Base-by-base conservation (phyloP, 2,888 invertebrate species). In the Spialia ferax region DNA sequence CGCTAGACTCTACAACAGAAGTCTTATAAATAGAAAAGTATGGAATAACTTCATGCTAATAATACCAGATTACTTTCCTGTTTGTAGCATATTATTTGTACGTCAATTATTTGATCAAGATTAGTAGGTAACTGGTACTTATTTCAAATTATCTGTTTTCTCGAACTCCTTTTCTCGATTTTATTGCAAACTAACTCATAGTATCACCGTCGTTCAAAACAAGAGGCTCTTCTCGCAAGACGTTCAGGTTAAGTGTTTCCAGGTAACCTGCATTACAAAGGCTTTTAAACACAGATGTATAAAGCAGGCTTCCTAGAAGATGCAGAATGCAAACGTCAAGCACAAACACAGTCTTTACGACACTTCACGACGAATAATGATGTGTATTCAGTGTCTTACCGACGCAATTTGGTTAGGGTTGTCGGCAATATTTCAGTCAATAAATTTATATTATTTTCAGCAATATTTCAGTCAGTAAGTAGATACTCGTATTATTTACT, bases 341-440 rank as follows among this genome's bases (percentile, higher is more conserved):
- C 18, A 20, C 45, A 48, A 48, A 48, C 20, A 42, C 42, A 20
- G 45, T 10, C 45, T 48, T 48, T 48, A 48, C 45, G 20, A 48
- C 45, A 38, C 35, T 35, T 35, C 11, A 35, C 35, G 35, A 35
- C 35, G 45, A 45, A 45, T 45, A 45, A 45, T 45, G 8, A 45
- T 45, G 10, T 38, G 38, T 38, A n/a, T 38, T 38, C n/a, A n/a
- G 38, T n/a, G 38, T n/a, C 38, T n/a, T 38, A 38, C 38, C 38
- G 38, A 38, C 38, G 38, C n/a, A 38, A 38, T n/a, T n/a, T n/a
- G 7, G n/a, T 38, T n/a, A 38, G 38, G 38, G 38, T 38, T 38
- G n/a, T n/a, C 38, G 3, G 7, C 13, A n/a, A 29, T n/a, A n/a
- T n/a, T n/a, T n/a, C n/a, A n/a, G n/a, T n/a, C n/a, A n/a, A n/a